These are phyloP conservation scores for Lordiphosa clarofinis DNA, from an alignment of 1,140 invertebrate genomes.

Conservation along the genomic window DNA sequence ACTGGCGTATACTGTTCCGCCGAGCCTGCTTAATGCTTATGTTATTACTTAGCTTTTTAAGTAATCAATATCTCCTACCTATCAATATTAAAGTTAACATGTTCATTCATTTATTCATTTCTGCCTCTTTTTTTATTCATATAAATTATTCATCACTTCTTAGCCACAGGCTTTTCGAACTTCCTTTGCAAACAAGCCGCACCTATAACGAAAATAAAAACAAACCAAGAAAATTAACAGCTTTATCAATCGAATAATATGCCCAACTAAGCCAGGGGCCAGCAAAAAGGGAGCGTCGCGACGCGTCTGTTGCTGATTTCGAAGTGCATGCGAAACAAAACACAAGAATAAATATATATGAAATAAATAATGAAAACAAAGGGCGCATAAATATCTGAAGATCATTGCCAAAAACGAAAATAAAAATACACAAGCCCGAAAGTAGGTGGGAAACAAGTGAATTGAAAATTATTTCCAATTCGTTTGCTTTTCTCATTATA, in stretches of 20 bases:
- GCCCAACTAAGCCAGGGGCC: slow-evolving; percentile 20
- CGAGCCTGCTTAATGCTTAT: too few relatives aligned
- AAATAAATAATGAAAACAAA: slow-evolving; percentile 67
- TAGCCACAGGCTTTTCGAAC: slow-evolving; percentile 18
- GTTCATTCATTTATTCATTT: slow-evolving; percentile 25
- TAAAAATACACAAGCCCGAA: slow-evolving; percentile 35
- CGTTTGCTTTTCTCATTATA: slow-evolving; percentile 79
- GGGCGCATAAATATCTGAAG: slow-evolving; percentile 58
- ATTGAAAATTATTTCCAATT: slow-evolving; percentile 79
- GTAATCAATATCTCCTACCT: background rate
- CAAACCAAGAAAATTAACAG: slow-evolving; percentile 43
- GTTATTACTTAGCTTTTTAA: background rate
- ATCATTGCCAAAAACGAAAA: slow-evolving; percentile 35
- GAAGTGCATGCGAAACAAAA: slow-evolving; percentile 21
- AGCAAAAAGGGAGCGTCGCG: slow-evolving; percentile 26
- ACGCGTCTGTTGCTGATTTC: slow-evolving; percentile 20
- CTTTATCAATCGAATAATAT: slow-evolving; percentile 50
- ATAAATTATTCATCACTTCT: slow-evolving; percentile 40
- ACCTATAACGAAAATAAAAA: slow-evolving; percentile 19
- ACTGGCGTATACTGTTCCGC: too few relatives aligned
- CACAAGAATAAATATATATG: slow-evolving; percentile 8
- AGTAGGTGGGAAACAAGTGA: slow-evolving; percentile 77
- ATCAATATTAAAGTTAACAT: slow-evolving; percentile 28
- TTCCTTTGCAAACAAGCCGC: slow-evolving; percentile 46
- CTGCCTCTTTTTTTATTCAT: background rate